These are phyloP conservation scores for Mormyrops attenuatus DNA, from an alignment of 2,797 vertebrate species.

Conservation along the genomic window DNA sequence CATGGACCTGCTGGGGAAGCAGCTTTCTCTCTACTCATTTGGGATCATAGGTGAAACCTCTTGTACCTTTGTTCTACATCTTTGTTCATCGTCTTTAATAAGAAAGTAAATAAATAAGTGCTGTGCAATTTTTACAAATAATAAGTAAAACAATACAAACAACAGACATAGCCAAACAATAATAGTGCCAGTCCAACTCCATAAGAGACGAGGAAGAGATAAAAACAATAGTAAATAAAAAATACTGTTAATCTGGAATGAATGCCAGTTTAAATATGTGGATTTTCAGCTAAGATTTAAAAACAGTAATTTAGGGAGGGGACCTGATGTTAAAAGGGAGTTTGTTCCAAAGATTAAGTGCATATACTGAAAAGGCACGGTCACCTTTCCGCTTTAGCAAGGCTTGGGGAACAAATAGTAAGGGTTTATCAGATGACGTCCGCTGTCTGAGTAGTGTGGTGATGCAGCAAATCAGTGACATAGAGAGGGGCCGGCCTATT, in stretches of 20 bases:
- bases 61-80: not conserved
- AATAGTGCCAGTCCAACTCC: not conserved
- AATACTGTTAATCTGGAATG: not conserved
- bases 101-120: not conserved
- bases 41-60: slow-evolving; percentile 82
- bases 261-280: not conserved
- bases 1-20: slow-evolving; percentile 96
- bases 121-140: not conserved
- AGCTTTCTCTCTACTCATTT: slow-evolving; percentile 94
- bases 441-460: not conserved
- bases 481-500: not conserved
- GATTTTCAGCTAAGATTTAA: not conserved
- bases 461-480: not conserved
- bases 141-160: not conserved
- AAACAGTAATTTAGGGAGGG: not conserved
- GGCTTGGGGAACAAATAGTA: not conserved
- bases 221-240: not conserved
- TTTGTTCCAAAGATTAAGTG: not conserved
- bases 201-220: not conserved
- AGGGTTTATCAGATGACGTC: not conserved
- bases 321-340: not conserved
- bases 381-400: not conserved
- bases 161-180: not conserved
- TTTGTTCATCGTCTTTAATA: not conserved
- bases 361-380: not conserved